Evolutionary conservation across 2,797 vertebrate species (phyloP).

Genomic region (Acipenser oxyrinchus): DNA sequence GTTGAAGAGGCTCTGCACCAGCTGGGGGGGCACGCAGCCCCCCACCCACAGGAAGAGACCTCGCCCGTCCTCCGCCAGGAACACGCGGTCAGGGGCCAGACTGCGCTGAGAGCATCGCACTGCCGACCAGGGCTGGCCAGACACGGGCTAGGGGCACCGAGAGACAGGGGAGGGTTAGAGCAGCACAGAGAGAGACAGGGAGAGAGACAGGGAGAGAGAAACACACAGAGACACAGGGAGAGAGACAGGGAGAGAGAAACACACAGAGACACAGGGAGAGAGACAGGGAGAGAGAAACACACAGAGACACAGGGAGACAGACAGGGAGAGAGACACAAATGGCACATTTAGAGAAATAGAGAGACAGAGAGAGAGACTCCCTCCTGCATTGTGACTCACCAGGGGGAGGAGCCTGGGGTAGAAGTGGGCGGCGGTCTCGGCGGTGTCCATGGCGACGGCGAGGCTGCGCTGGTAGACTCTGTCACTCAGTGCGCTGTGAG

Average conservation of each 20-base stretch:
- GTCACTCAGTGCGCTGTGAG: constrained; percentile 57
- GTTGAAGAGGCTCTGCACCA: constrained; percentile 54
- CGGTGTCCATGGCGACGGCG: constrained; percentile 53
- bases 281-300: too few relatives aligned
- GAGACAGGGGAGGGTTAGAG: constrained; percentile 4
- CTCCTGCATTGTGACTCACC: constrained; percentile 36
- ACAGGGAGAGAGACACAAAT: not conserved
- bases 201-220: not conserved
- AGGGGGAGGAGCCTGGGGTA: constrained; percentile 59
- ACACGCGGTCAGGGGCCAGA: constrained; percentile 48
- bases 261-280: too few relatives aligned
- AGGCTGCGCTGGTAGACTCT: constrained; percentile 56
- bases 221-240: too few relatives aligned
- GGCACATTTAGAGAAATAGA: not conserved
- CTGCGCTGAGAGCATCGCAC: constrained; percentile 50
- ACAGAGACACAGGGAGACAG: not conserved
- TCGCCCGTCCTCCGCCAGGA: constrained; percentile 53
- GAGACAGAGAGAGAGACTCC: not conserved
- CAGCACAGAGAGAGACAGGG: constrained; percentile 3
- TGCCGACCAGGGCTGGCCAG: constrained; percentile 19
- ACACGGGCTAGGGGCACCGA: constrained; percentile 29
- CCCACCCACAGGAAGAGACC: constrained; percentile 65
- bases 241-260: not conserved
- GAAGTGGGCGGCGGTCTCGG: constrained; percentile 48
- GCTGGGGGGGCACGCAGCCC: constrained; percentile 33